Evolutionary conservation across 2,113 vertebrate species (phyloP).

Genomic region (Sebastes schlegelii): DNA sequence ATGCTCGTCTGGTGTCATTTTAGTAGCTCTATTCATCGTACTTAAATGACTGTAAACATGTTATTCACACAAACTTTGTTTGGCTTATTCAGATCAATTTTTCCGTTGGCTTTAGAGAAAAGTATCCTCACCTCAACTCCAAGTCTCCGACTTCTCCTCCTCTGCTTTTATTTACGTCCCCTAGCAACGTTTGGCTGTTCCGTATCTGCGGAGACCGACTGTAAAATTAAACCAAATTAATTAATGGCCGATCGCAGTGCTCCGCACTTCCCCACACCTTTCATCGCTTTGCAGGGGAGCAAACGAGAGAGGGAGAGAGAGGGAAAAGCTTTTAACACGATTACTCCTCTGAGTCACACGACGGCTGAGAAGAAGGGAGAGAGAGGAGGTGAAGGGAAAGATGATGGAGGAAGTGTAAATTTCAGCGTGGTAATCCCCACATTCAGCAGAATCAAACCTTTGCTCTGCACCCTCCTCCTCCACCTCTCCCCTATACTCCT

Average conservation of each 20-base stretch:
- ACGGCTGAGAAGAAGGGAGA: constrained; percentile 27
- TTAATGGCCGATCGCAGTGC: neutral
- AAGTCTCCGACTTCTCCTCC: neutral
- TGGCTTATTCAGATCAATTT: neutral
- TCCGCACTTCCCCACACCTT: neutral
- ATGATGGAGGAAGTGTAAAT: constrained; percentile 25
- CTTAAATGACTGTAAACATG: neutral
- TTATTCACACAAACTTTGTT: neutral
- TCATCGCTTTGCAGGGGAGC: neutral
- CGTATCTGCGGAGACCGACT: neutral
- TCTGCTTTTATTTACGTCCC: constrained; percentile 1
- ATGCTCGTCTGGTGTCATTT: neutral
- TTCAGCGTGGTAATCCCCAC: constrained; percentile 37
- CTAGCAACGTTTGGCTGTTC: constrained; percentile 23
- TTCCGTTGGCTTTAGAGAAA: neutral
- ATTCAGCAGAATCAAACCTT: constrained; percentile 48
- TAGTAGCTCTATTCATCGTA: neutral
- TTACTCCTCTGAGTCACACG: constrained; percentile 44
- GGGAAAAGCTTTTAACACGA: constrained; percentile 51
- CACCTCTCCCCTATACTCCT: neutral
- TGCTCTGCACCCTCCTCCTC: constrained; percentile 7
- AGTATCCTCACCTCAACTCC: neutral
- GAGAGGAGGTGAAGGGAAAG: constrained; percentile 27
- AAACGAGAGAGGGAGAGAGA: constrained; percentile 20
- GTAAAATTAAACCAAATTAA: constrained; percentile 26